These are phyloP conservation scores for Telmatherina bonti DNA, from an alignment of 2,797 vertebrate species.

Conservation along the genomic window DNA sequence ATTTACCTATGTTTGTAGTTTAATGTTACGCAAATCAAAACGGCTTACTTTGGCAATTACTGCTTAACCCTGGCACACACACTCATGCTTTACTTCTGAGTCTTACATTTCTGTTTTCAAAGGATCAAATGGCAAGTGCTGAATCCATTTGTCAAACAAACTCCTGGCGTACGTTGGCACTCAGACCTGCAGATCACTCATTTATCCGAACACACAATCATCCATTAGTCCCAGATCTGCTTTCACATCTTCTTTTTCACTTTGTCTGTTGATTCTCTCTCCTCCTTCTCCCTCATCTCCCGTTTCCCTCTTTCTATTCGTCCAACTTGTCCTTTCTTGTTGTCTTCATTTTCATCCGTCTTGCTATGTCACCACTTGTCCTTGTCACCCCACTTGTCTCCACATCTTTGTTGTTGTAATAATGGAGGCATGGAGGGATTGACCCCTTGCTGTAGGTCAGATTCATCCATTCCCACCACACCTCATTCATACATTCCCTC, in stretches of 20 bases:
- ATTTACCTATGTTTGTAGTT: constrained; percentile 49
- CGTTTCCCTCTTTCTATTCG: constrained; percentile 49
- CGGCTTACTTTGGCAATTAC: constrained; percentile 52
- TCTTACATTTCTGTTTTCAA: constrained; percentile 67
- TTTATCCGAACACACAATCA: constrained; percentile 61
- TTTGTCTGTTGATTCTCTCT: constrained; percentile 38
- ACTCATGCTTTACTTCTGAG: constrained; percentile 39
- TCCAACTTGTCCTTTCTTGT: constrained; percentile 76
- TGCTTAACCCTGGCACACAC: constrained; percentile 33
- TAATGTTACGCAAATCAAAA: constrained; percentile 66
- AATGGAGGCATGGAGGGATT: constrained; percentile 55
- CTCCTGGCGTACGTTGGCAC: constrained; percentile 53
- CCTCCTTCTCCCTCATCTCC: constrained; percentile 47
- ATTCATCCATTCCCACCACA: constrained; percentile 51
- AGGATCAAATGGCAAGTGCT: constrained; percentile 66
- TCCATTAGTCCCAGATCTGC: constrained; percentile 80
- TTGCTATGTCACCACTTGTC: constrained; percentile 70
- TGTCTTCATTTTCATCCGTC: constrained; percentile 63
- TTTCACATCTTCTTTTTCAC: constrained; percentile 68
- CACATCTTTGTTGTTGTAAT: constrained; percentile 53
- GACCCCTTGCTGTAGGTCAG: constrained; percentile 62
- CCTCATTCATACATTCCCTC: constrained; percentile 48
- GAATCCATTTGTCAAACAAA: constrained; percentile 78
- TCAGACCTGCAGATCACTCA: constrained; percentile 67
- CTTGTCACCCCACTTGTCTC: constrained; percentile 51